Conservation (phyloP, 2,113 vertebrate genomes). For the Dendrocopos noguchii region DNA sequence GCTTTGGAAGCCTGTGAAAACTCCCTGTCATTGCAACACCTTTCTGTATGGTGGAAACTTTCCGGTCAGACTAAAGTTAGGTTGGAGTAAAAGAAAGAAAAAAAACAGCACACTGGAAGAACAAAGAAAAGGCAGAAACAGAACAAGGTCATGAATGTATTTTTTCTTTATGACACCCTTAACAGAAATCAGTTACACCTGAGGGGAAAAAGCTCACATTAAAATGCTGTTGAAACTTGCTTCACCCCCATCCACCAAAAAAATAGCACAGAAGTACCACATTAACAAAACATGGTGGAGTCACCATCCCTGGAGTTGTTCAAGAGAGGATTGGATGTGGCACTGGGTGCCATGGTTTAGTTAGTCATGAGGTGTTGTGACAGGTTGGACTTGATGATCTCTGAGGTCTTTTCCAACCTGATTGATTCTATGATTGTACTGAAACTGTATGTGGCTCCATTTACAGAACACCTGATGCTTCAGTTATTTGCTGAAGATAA, state of each 20-base stretch:
- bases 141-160: background rate
- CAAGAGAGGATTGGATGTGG: too few species aligned
- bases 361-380: too few species aligned
- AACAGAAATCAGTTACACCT: background rate
- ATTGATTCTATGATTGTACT: background rate
- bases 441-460: background rate
- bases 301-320: too few species aligned
- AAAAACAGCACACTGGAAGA: background rate
- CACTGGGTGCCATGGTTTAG: too few species aligned
- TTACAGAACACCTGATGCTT: background rate
- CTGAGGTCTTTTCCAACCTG: too few species aligned
- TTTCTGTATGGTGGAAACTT: background rate
- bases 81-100: background rate
- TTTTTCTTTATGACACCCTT: background rate
- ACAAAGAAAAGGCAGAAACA: background rate
- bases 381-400: too few species aligned
- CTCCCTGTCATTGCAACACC: background rate
- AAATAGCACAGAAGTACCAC: background rate
- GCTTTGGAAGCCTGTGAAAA: background rate
- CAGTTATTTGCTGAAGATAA: background rate
- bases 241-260: background rate
- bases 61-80: background rate
- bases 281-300: background rate
- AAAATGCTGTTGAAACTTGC: background rate
- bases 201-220: accelerated